Evolutionary conservation across 64 coral and sea anemone genomes (phyloP), one percentile per base, ranked within the genome.

Genomic region (Acropora yongei): DNA sequence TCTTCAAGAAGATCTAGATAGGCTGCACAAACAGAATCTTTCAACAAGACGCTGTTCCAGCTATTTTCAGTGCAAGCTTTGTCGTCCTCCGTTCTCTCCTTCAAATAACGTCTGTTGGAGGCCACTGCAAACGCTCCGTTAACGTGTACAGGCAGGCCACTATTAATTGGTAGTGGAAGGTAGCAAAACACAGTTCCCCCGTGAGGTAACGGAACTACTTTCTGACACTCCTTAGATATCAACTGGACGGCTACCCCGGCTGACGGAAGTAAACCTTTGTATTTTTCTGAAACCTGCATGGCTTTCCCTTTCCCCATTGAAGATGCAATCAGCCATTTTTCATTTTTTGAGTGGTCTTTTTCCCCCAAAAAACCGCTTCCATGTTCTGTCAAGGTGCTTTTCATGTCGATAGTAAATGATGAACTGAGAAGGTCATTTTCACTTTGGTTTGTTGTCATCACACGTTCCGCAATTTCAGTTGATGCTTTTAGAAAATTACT

Each of bases 1-100:
- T 93, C 87, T 68, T 90, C 76, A 3, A 98, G 78, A 40, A 98
- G 82, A 7, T 44, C 48, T 8, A 98, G 47, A 79, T 95, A 95
- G 1, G 93, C 90, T 53, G 80, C 76, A 57, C 87, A 86, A 46
- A 95, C 47, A 12, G 80, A 77, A 58, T 98, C 90, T 87, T 72
- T 77, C 75, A 98, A 77, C 3, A 98, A 65, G 2, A 68, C 77
- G 17, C 93, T 80, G 83, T 98, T 98, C 96, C 96, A 98, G 6
- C 84, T 71, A 13, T 89, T 90, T 83, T 84, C 96, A 78, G 44
- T 43, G 42, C 79, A 76, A 39, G n/a, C 48, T 75, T 96, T 96
- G 65, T 96, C 95, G 44, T 96, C 95, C 47, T 93, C 91, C 10
- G 91, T 93, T 57, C 47, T 86, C 68, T 96, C 91, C 48, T 88